Conservation (phyloP, 1,140 invertebrate genomes). For the Lepeophtheirus salmonis region DNA sequence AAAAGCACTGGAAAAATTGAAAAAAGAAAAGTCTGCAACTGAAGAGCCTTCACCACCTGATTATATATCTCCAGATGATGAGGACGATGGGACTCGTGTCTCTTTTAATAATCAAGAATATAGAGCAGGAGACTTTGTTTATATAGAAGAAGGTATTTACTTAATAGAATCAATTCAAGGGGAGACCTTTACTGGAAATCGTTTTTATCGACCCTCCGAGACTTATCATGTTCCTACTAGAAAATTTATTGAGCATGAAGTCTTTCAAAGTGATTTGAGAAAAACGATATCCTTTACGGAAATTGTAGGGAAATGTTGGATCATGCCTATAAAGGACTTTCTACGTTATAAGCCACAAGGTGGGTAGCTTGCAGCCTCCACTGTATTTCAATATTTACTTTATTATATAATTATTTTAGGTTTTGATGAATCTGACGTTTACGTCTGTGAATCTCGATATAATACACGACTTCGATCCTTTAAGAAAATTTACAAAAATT, state of each 20-base stretch:
- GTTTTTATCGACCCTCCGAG: constrained; percentile 63
- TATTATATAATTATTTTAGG: constrained; percentile 22
- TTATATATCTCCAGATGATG: constrained; percentile 19
- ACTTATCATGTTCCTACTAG: constrained; percentile 86
- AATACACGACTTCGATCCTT: constrained; percentile 61
- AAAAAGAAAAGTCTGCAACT: constrained; percentile 26
- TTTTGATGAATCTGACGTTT: constrained; percentile 82
- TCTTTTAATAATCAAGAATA: constrained; percentile 46
- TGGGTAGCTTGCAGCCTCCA: no score
- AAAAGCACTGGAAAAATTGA: constrained; percentile 26
- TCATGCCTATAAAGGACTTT: constrained; percentile 87
- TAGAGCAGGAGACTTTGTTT: constrained; percentile 71
- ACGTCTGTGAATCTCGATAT: constrained; percentile 90
- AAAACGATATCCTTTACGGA: constrained; percentile 54
- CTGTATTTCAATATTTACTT: no score
- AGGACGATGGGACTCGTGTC: background rate
- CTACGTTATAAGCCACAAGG: constrained; percentile 66
- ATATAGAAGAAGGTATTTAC: constrained; percentile 62
- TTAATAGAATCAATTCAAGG: constrained; percentile 54
- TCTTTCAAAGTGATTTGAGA: constrained; percentile 80
- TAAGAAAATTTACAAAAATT: constrained; percentile 57
- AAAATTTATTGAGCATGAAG: constrained; percentile 66
- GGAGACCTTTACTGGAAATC: constrained; percentile 53
- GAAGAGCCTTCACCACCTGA: constrained; percentile 28
- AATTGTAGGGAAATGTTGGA: constrained; percentile 74